Percentiles rank a stretch among this genome's conserved stretches.
Evolutionary conservation across 2,797 vertebrate species (phyloP).

Genomic region (Parotocinclus haroldoi): DNA sequence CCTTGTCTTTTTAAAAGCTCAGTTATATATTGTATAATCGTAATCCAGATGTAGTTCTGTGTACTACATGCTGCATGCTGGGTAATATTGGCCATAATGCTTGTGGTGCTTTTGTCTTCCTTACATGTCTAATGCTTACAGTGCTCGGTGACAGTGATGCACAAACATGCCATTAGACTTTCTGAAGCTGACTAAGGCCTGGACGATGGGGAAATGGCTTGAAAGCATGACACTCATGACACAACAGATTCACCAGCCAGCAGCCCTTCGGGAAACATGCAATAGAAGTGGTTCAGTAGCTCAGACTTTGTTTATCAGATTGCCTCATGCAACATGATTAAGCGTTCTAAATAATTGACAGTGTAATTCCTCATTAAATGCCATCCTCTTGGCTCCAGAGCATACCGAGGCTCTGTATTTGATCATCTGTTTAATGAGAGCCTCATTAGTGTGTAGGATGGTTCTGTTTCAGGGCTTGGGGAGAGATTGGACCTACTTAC

Average conservation of each 20-base stretch:
- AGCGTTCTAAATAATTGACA: slow-evolving; percentile 72
- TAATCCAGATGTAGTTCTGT: slow-evolving; percentile 22
- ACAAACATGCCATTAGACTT: slow-evolving; percentile 27
- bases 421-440: not conserved
- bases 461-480: not conserved
- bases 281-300: not conserved
- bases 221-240: slow-evolving; percentile 10
- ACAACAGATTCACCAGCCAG: slow-evolving; percentile 6
- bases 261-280: not conserved
- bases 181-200: slow-evolving; percentile 16
- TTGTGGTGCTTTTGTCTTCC: slow-evolving; percentile 2
- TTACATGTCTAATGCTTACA: not conserved
- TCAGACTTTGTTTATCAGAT: too few relatives aligned
- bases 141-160: slow-evolving; percentile 37
- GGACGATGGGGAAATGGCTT: slow-evolving; percentile 36
- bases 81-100: slow-evolving; percentile 22
- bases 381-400: slow-evolving; percentile 53
- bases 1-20: not conserved
- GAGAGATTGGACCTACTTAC: not conserved
- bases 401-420: slow-evolving; percentile 10
- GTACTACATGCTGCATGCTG: slow-evolving; percentile 9
- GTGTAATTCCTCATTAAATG: slow-evolving; percentile 68
- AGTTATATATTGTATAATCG: slow-evolving; percentile 9
- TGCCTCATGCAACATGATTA: too few relatives aligned
- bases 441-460: not conserved